phyloP scores from a whole-genome alignment of 2,113 vertebrate species.

The Aphyosemion australe region DNA sequence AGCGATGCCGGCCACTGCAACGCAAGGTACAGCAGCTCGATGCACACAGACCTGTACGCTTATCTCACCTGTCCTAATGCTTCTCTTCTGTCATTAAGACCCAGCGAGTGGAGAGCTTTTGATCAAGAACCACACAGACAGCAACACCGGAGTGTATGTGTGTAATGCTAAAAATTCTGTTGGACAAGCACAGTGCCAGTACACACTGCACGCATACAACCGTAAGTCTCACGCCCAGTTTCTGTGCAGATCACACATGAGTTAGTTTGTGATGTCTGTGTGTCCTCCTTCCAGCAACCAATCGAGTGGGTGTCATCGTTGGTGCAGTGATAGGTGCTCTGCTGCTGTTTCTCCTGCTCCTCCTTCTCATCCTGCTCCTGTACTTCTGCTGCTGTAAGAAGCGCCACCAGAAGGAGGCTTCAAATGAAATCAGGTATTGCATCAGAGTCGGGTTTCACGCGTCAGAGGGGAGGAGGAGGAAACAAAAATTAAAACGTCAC shows the following conservation, averaged over 20 bases:
- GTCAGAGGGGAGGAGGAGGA: not conserved
- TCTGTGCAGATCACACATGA: not conserved
- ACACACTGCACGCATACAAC: slow-evolving; percentile 75
- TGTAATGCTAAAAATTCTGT: slow-evolving; percentile 85
- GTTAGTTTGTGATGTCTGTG: slow-evolving; percentile 12
- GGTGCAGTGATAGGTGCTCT: slow-evolving; percentile 84
- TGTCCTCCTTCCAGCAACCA: slow-evolving; percentile 55
- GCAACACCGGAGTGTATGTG: slow-evolving; percentile 80
- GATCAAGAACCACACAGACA: slow-evolving; percentile 79
- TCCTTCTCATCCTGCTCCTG: slow-evolving; percentile 86
- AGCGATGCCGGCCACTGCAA: slow-evolving; percentile 56
- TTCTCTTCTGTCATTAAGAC: slow-evolving; percentile 65
- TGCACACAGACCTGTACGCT: too few species aligned
- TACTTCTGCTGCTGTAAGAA: slow-evolving; percentile 82
- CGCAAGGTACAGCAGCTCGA: slow-evolving; percentile 47
- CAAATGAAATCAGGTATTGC: slow-evolving; percentile 85
- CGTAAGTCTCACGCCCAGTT: slow-evolving; percentile 66
- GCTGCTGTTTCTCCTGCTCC: slow-evolving; percentile 80
- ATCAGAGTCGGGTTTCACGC: not conserved
- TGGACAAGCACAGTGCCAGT: slow-evolving; percentile 80
- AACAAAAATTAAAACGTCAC: not conserved
- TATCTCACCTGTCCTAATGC: not conserved
- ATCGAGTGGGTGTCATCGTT: slow-evolving; percentile 79
- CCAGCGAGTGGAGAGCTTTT: slow-evolving; percentile 78
- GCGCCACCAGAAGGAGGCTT: slow-evolving; percentile 79